Percentiles rank a stretch among this genome's conserved stretches.
Conservation (phyloP, 2,113 vertebrate genomes). For the Galemys pyrenaicus region DNA sequence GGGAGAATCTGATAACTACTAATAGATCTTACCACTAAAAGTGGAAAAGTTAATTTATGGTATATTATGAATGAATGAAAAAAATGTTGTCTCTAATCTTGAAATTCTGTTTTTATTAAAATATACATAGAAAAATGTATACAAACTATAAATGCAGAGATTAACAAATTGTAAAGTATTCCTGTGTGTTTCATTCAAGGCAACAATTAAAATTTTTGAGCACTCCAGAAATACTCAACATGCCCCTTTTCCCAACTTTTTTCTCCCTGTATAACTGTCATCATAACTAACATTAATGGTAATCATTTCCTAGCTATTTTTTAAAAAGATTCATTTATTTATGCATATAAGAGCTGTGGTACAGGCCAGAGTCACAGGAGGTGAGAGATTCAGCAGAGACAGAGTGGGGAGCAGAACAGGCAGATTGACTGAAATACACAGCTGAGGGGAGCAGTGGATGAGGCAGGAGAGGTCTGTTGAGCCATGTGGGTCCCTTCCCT, state of each 20-base stretch:
- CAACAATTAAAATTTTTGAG: neutral
- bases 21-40: neutral
- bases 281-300: neutral
- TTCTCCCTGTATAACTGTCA: neutral
- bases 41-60: neutral
- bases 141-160: slow-evolving; percentile 8
- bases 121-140: neutral
- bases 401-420: no score
- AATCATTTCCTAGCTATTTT: neutral
- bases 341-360: no score
- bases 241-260: neutral
- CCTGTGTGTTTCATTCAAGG: neutral
- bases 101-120: neutral
- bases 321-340: no score
- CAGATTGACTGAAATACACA: no score
- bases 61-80: neutral
- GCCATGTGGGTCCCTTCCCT: no score
- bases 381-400: no score
- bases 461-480: no score
- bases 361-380: no score
- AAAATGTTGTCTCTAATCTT: neutral
- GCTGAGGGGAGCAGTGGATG: no score
- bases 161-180: neutral
- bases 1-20: neutral
- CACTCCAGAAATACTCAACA: neutral